Evolutionary conservation across 2,888 invertebrate genomes (phyloP).

Genomic region (Ennomos erosarius): DNA sequence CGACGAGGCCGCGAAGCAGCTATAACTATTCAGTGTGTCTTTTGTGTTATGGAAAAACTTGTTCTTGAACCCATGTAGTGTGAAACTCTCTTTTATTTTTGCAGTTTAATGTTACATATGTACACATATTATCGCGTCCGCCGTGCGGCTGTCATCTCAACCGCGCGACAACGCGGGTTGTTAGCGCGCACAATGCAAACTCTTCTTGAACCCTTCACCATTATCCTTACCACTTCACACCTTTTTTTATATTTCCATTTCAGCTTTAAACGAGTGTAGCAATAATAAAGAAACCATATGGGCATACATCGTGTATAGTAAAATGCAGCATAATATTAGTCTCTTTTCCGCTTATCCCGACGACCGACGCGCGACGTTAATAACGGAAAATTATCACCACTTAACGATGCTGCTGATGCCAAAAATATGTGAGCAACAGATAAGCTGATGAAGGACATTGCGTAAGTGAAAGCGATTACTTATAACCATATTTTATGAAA

Average conservation of each 20-base stretch:
- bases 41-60: conserved; percentile 86
- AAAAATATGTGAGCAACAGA: conserved; percentile 14
- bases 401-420: conserved; percentile 15
- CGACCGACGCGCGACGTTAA: no score
- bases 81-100: conserved; percentile 84
- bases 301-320: conserved; percentile 7
- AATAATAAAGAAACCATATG: conserved; percentile 30
- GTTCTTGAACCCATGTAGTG: conserved; percentile 86
- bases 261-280: conserved; percentile 23
- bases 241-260: conserved; percentile 37
- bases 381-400: conserved; percentile 21
- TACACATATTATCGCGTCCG: conserved; percentile 83
- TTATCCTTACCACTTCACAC: conserved; percentile 47
- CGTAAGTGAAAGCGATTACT: conserved; percentile 1
- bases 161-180: conserved; percentile 60
- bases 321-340: conserved; percentile 26
- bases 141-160: conserved; percentile 72
- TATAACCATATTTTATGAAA: conserved; percentile 14
- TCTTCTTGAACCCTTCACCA: conserved; percentile 58
- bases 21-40: conserved; percentile 86
- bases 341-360: conserved; percentile 25
- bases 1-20: conserved; percentile 82
- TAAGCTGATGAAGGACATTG: conserved; percentile 21
- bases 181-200: conserved; percentile 70
- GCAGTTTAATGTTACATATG: conserved; percentile 86